phyloP scores from a whole-genome alignment of 2,888 invertebrate species.

The Eilema griseolum region DNA sequence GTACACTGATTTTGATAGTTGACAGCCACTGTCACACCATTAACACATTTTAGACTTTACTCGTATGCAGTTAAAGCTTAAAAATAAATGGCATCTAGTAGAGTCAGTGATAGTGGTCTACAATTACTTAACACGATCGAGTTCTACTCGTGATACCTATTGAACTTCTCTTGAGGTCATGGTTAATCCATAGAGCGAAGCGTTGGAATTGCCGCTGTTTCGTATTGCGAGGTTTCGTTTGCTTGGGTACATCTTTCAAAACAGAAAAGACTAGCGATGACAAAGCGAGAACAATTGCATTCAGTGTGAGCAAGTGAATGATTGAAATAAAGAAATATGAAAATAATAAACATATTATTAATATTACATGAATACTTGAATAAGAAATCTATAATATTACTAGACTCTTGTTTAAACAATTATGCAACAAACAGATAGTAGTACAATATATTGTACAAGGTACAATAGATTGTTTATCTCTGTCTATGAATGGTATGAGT shows the following conservation, averaged over 20 bases:
- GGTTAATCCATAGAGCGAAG: background rate
- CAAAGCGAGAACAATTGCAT: too few relatives aligned
- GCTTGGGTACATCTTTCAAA: too few relatives aligned
- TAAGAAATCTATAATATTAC: background rate
- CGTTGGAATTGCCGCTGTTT: background rate
- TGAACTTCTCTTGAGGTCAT: background rate
- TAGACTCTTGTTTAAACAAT: background rate
- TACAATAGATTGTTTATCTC: background rate
- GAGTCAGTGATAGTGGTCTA: too few relatives aligned
- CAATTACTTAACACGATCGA: too few relatives aligned
- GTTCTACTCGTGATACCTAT: too few relatives aligned
- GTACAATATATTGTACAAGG: background rate
- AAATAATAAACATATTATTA: background rate
- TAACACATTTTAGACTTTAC: too few relatives aligned
- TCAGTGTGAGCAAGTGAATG: background rate
- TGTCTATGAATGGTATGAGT: background rate
- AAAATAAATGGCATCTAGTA: too few relatives aligned
- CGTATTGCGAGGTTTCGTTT: background rate
- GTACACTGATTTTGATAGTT: too few relatives aligned
- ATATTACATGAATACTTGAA: background rate
- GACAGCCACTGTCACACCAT: too few relatives aligned
- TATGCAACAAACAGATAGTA: background rate
- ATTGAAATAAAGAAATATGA: background rate
- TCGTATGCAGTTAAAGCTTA: too few relatives aligned
- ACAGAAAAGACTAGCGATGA: too few relatives aligned